A percentile compares a stretch with the other conserved stretches of the same genome.
Conservation (phyloP, 2,113 vertebrate genomes). For the Fulmarus glacialis region DNA sequence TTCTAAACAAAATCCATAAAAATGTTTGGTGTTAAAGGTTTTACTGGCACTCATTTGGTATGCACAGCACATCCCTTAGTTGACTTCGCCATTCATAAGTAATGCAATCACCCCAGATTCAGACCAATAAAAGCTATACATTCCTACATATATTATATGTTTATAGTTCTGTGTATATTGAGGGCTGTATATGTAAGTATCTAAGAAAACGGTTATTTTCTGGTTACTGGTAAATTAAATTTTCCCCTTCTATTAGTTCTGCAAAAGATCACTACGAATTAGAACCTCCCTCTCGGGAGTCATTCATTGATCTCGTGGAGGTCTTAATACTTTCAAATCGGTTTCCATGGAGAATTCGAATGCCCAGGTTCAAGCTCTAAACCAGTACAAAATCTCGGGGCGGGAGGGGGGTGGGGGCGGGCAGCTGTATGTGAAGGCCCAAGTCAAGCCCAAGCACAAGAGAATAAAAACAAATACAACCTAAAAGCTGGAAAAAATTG, state of each 20-base stretch:
- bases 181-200: neutral
- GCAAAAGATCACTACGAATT: conserved; percentile 16
- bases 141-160: neutral
- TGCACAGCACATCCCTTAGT: neutral
- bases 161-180: neutral
- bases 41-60: neutral
- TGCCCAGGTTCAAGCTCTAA: neutral
- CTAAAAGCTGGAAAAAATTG: neutral
- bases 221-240: conserved; percentile 33
- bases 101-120: neutral
- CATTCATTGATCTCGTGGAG: conserved; percentile 15
- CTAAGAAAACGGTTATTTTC: conserved; percentile 7
- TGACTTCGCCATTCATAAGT: neutral
- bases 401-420: fast-evolving
- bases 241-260: conserved; percentile 14
- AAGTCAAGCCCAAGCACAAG: neutral
- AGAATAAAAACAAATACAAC: neutral
- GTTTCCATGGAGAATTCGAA: conserved; percentile 44
- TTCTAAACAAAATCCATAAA: neutral
- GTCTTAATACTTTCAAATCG: conserved; percentile 2
- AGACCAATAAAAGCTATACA: neutral
- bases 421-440: neutral
- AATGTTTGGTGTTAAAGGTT: neutral
- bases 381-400: neutral
- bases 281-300: conserved; percentile 11